Conservation (phyloP, 2,797 vertebrate genomes). For the Myotis daubentonii region DNA sequence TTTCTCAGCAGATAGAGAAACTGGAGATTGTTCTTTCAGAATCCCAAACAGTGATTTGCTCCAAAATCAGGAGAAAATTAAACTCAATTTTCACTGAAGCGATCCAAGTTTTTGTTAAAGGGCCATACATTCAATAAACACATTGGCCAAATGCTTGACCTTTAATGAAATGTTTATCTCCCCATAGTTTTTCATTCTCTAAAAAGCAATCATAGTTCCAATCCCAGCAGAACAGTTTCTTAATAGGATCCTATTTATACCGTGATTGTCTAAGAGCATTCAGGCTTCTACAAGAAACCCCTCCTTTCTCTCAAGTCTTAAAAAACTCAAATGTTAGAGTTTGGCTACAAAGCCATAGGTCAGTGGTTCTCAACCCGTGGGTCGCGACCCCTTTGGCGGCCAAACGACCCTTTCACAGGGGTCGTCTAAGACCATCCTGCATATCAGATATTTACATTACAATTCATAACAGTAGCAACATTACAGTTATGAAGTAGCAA, state of each 20-base stretch:
- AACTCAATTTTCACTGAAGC: not conserved
- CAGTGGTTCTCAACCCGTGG: no score
- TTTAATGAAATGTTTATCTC: not conserved
- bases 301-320: not conserved
- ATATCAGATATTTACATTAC: no score
- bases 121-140: not conserved
- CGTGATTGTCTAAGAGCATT: not conserved
- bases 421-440: no score
- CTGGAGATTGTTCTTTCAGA: not conserved
- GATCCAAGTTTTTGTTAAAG: not conserved
- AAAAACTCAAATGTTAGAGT: not conserved
- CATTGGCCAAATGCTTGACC: not conserved
- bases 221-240: not conserved
- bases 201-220: not conserved
- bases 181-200: not conserved
- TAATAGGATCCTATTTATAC: not conserved
- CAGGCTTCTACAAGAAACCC: not conserved
- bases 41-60: not conserved
- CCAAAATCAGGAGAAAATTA: conserved; percentile 29
- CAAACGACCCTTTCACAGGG: no score
- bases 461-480: no score
- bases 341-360: not conserved
- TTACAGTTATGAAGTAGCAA: no score
- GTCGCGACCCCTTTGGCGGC: no score
- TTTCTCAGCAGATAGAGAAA: conserved; percentile 29